Percentiles rank a stretch among this genome's conserved stretches.
Evolutionary conservation across 2,888 invertebrate genomes (phyloP).

Genomic region (Emmelina monodactyla): DNA sequence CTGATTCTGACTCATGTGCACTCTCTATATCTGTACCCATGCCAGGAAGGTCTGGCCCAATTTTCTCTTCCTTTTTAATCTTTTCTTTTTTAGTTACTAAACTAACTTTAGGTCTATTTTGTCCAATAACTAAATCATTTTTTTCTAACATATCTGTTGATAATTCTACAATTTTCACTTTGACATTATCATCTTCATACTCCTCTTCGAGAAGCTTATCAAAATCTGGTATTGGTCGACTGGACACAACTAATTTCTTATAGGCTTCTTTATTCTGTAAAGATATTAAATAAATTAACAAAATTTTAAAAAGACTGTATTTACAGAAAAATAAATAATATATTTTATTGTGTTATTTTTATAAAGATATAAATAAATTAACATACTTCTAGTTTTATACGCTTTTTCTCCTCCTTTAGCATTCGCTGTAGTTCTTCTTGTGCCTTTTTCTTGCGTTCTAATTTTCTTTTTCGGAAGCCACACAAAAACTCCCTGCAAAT

Average conservation of each 20-base stretch:
- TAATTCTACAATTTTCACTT: slow-evolving; percentile 80
- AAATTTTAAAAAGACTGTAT: background rate
- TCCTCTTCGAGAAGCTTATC: slow-evolving; percentile 73
- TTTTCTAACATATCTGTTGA: slow-evolving; percentile 75
- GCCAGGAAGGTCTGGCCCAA: slow-evolving; percentile 30
- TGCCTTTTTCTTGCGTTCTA: slow-evolving; percentile 77
- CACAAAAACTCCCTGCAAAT: slow-evolving; percentile 76
- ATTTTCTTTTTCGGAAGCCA: slow-evolving; percentile 82
- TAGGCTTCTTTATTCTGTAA: slow-evolving; percentile 72
- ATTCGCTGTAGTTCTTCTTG: slow-evolving; percentile 74
- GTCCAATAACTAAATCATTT: slow-evolving; percentile 75
- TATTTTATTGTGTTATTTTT: background rate
- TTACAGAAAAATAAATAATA: background rate
- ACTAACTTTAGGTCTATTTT: slow-evolving; percentile 67
- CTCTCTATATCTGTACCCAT: slow-evolving; percentile 43
- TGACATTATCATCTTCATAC: slow-evolving; percentile 79
- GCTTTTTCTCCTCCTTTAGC: slow-evolving; percentile 77
- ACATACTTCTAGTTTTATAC: slow-evolving; percentile 75
- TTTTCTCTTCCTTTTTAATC: slow-evolving; percentile 19
- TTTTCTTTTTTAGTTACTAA: slow-evolving; percentile 19
- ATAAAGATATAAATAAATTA: slow-evolving; percentile 14
- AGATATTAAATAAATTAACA: slow-evolving; percentile 2
- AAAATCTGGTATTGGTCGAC: slow-evolving; percentile 73
- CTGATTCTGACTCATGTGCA: slow-evolving; percentile 28
- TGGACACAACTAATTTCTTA: slow-evolving; percentile 76